Base-by-base conservation (phyloP, 64 coral and sea anemone genomes). In the Astreopora myriophthalma region DNA sequence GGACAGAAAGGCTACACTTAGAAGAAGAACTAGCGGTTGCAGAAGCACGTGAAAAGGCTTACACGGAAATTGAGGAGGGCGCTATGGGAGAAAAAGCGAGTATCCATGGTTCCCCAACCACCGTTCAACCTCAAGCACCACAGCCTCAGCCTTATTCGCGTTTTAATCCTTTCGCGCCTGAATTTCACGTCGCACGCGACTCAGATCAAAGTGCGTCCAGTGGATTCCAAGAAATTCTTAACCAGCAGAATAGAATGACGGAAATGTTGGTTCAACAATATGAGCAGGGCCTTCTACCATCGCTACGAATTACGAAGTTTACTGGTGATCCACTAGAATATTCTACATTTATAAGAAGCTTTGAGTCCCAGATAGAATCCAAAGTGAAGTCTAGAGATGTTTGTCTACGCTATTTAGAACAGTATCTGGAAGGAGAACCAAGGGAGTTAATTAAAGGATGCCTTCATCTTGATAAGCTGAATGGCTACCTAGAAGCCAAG, bases 361-460 rank as follows among this genome's bases (percentile, higher is more conserved):
- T 92, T 69, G 70, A 76, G 3, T 86, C 71, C 31, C 89, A 92
- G 23, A 84, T 92, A 16, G 58, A 92, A 12, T 57, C 31, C 10
- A 91, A 72, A 44, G 38, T 91, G 36, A 71, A 33, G 39, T 42
- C 39, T 7, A 42, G 10, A 39, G 80, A 84, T 64, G 51, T 76
- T 24, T 65, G 81, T 39, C 62, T 92, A 38, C 69, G 80, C 7
- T 86, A 86, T 49, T 35, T 92, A 44, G 70, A 92, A 27, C 90
- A 92, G 48, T 92, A 86, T 35, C 23, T 92, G 23, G 40, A 77
- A 63, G 71, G 87, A 34, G 58, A 62, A n/a, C 86, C 86, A 8
- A 75, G 75, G 12, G 86, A 88, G 48, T 16, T 92, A 5, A 93
- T 93, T 39, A 87, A 93, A 69, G 91, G 83, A 67, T 79, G 83